Evolutionary conservation across 1,140 invertebrate species (phyloP).

Genomic region (Bactericera cockerelli): DNA sequence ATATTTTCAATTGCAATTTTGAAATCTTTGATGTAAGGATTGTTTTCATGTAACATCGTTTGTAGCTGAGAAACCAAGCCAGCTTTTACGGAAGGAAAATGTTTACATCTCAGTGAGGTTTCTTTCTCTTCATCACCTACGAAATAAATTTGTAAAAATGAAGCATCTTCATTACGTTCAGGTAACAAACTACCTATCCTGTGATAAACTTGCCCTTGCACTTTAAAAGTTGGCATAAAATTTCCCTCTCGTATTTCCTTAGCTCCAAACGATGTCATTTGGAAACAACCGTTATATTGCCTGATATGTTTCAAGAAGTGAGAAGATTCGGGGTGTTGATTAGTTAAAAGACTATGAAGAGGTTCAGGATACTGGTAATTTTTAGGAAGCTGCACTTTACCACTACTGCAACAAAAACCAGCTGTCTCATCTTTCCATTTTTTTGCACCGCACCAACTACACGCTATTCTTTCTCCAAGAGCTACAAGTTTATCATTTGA

Average conservation of each 20-base stretch:
- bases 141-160: constrained; percentile 33
- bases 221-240: constrained; percentile 30
- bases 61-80: constrained; percentile 18
- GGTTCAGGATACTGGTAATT: constrained; percentile 14
- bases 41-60: constrained; percentile 20
- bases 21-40: constrained; percentile 22
- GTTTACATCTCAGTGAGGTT: constrained; percentile 12
- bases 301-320: constrained; percentile 28
- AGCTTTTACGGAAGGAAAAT: not conserved
- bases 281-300: constrained; percentile 28
- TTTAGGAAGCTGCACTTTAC: constrained; percentile 20
- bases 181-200: constrained; percentile 28
- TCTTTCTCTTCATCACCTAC: constrained; percentile 22
- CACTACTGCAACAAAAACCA: constrained; percentile 24
- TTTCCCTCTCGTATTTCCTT: constrained; percentile 23
- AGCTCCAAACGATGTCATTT: constrained; percentile 29
- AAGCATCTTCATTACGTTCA: constrained; percentile 21
- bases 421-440: constrained; percentile 27
- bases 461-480: constrained; percentile 23
- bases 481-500: constrained; percentile 12
- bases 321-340: constrained; percentile 21
- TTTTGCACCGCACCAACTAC: constrained; percentile 24
- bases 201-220: constrained; percentile 35
- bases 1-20: constrained; percentile 22
- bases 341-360: constrained; percentile 15